Evolutionary conservation across 2,113 vertebrate species (phyloP).

Genomic region (Ciconia boyciana): DNA sequence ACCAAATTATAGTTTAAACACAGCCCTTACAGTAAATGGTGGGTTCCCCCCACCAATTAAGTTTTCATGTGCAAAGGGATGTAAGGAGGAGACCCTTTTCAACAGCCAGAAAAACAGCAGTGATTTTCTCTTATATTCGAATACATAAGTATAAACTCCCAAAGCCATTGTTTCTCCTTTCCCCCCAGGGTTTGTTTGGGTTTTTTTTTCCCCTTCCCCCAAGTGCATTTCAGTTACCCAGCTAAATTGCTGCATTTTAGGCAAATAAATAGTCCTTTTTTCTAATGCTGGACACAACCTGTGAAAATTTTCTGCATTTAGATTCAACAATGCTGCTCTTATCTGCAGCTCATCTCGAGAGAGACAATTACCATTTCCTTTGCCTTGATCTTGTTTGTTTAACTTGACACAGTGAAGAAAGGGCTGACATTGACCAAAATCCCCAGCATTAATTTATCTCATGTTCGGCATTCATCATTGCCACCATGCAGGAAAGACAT

Average conservation of each 20-base stretch:
- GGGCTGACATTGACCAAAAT: conserved; percentile 95
- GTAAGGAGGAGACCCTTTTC: not conserved
- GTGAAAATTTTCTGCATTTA: conserved; percentile 78
- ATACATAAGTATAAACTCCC: not conserved
- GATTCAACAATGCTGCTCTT: conserved; percentile 77
- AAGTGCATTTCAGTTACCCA: conserved; percentile 12
- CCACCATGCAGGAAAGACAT: conserved; percentile 77
- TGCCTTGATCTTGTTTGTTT: conserved; percentile 99
- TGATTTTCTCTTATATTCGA: not conserved
- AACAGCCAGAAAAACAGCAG: not conserved
- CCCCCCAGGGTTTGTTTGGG: not conserved
- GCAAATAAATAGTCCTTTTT: conserved; percentile 66
- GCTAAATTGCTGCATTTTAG: conserved; percentile 29
- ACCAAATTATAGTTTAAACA: not conserved
- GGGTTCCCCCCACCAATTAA: too few relatives aligned
- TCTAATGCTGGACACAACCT: conserved; percentile 75
- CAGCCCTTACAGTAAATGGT: not conserved
- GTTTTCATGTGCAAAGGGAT: not conserved
- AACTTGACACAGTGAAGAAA: conserved; percentile 99
- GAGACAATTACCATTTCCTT: conserved; percentile 93
- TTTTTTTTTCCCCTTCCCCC: not conserved
- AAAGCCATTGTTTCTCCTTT: not conserved
- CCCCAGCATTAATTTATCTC: conserved; percentile 96
- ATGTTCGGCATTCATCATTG: conserved; percentile 99
- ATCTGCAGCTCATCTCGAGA: conserved; percentile 87